Base-by-base conservation (phyloP, 2,113 vertebrate genomes). In the Scartelaos histophorus region DNA sequence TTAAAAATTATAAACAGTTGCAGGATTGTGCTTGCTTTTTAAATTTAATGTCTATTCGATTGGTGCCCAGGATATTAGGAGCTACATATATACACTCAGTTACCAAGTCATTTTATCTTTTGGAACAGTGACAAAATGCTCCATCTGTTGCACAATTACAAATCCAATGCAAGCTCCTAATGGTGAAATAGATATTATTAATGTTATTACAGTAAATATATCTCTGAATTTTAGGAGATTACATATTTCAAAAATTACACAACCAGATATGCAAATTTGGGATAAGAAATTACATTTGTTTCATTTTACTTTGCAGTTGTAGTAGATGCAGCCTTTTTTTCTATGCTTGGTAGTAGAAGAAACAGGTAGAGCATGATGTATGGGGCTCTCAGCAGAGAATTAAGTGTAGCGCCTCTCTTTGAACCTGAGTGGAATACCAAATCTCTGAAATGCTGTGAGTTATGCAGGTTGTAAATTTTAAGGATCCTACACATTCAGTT, bases 401-500 rank as follows among this genome's bases (percentile, higher is more conserved):
- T 64, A 64, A 64, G 34, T 64, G 24, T n/a, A 71, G 46, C 65
- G 38, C 43, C 47, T 69, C 58, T 66, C 25, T 19, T 71, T 46
- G 12, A 24, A 54, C 64, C 45, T 43, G 51, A 75, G 43, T 13
- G 6, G 47, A 65, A 83, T 73, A 67, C 61, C 66, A 64, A 76
- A 34, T 38, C 60, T 61, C 13, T 58, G 3, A 47, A 47, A 56
- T 45, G 38, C 56, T 71, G 49, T 66, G 53, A 71, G 51, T 54
- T 62, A 70, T 58, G 61, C 25, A 51, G 70, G 62, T 58, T 71
- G 69, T 74, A 68, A 43, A 75, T 78, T 66, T 68, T 53, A 76
- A 45, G 46, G 67, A 67, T 67, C 62, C 38, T 22, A 67, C 19
- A 61, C 25, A 57, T 66, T 66, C 57, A 34, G 24, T 49, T 46